Percentiles rank a stretch among this genome's conserved stretches.
Conservation (phyloP, 2,113 vertebrate species). For the Callospermophilus lateralis region DNA sequence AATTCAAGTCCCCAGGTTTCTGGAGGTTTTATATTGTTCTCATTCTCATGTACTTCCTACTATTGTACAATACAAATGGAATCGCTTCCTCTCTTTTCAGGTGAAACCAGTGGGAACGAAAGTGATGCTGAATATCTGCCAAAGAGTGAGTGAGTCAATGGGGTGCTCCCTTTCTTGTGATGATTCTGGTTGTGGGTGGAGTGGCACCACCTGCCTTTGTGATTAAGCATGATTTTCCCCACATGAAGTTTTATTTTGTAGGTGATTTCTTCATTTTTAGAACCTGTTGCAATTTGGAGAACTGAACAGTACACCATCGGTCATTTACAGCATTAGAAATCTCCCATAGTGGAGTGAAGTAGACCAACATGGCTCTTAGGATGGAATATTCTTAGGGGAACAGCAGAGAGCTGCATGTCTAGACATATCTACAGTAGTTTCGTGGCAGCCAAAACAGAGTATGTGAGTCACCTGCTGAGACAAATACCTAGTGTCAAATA, state of each 20-base stretch:
- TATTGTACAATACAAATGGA: slow-evolving; percentile 48
- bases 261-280: slow-evolving; percentile 54
- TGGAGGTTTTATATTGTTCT: neutral
- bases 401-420: slow-evolving; percentile 15
- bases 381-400: slow-evolving; percentile 32
- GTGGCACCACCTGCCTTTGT: slow-evolving; percentile 34
- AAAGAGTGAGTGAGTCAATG: slow-evolving; percentile 93
- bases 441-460: slow-evolving; percentile 41
- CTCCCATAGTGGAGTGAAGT: neutral
- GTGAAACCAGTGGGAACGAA: slow-evolving; percentile 96
- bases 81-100: slow-evolving; percentile 87
- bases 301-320: neutral
- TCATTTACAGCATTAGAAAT: slow-evolving; percentile 38
- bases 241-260: slow-evolving; percentile 22
- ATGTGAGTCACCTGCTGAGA: slow-evolving; percentile 60
- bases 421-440: slow-evolving; percentile 51
- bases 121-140: slow-evolving; percentile 95
- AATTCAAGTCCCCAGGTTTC: neutral
- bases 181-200: slow-evolving; percentile 43
- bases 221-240: slow-evolving; percentile 55
- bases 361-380: neutral
- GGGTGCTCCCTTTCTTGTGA: slow-evolving; percentile 74
- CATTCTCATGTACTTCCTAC: neutral
- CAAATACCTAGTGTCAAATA: slow-evolving; percentile 31
- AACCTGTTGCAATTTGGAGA: slow-evolving; percentile 28